Conservation (phyloP, 2,888 invertebrate species). For the Drosophila merina region DNA sequence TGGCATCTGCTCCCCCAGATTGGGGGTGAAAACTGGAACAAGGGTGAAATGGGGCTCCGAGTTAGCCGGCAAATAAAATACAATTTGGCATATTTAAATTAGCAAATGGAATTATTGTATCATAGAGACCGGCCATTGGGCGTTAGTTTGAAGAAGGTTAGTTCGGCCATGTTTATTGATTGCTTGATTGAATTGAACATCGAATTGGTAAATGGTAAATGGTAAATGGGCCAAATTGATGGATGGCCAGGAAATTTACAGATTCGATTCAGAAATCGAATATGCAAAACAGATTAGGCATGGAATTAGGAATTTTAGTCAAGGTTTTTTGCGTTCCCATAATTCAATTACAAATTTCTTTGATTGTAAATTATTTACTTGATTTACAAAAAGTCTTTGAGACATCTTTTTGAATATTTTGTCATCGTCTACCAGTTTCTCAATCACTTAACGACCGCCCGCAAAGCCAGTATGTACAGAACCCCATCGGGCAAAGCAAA, state of each 20-base stretch:
- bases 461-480: slow-evolving; percentile 10
- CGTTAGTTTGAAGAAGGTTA: slow-evolving; percentile 59
- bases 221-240: slow-evolving; percentile 21
- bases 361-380: not conserved
- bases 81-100: slow-evolving; percentile 77
- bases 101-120: slow-evolving; percentile 77
- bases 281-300: slow-evolving; percentile 16
- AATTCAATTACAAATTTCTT: not conserved
- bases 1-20: not conserved
- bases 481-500: slow-evolving; percentile 31
- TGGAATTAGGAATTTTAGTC: not conserved
- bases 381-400: not conserved
- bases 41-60: slow-evolving; percentile 7
- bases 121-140: slow-evolving; percentile 50
- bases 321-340: not conserved
- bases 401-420: not conserved
- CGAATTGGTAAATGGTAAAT: slow-evolving; percentile 34
- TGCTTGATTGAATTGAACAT: slow-evolving; percentile 71
- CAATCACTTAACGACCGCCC: slow-evolving; percentile 47
- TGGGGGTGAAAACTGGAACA: slow-evolving; percentile 2
- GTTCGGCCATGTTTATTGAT: slow-evolving; percentile 75
- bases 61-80: slow-evolving; percentile 53
- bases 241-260: slow-evolving; percentile 23
- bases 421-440: not conserved
- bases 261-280: not conserved